phyloP scores from a whole-genome alignment of 1,140 invertebrate genomes.

The Metopolophium dirhodum region DNA sequence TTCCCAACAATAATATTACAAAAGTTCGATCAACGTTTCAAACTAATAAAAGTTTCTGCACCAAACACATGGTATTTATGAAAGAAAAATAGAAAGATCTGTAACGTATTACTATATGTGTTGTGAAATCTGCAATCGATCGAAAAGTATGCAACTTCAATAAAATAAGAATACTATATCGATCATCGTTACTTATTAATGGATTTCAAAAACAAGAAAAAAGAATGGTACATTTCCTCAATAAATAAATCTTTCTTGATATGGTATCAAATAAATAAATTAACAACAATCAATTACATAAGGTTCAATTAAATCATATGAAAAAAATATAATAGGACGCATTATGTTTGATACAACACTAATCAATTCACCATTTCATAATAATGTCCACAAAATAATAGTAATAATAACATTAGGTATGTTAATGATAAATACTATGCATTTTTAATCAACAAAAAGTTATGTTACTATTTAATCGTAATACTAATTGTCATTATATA shows the following conservation, averaged over 20 bases:
- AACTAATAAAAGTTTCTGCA: neutral
- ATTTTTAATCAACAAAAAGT: neutral
- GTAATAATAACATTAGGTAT: neutral
- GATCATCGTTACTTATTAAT: neutral
- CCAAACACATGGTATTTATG: neutral
- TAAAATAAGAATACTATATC: neutral
- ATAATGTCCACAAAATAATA: neutral
- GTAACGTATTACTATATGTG: neutral
- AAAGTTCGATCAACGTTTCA: neutral
- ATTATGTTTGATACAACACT: neutral
- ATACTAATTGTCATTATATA: too few relatives aligned
- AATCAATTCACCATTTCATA: neutral
- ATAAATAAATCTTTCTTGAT: neutral
- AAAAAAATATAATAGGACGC: neutral
- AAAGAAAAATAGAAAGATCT: neutral
- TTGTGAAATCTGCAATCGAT: neutral
- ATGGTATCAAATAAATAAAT: neutral
- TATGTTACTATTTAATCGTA: neutral
- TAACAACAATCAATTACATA: neutral
- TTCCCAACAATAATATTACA: neutral
- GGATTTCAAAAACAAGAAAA: neutral
- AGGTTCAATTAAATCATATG: neutral
- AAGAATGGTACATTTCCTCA: neutral
- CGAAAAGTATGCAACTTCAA: neutral
- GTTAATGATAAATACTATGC: neutral